Evolutionary conservation across 2,888 invertebrate genomes (phyloP), one percentile per base, ranked within the genome.

Genomic region (Branchinecta sandiegonensis): DNA sequence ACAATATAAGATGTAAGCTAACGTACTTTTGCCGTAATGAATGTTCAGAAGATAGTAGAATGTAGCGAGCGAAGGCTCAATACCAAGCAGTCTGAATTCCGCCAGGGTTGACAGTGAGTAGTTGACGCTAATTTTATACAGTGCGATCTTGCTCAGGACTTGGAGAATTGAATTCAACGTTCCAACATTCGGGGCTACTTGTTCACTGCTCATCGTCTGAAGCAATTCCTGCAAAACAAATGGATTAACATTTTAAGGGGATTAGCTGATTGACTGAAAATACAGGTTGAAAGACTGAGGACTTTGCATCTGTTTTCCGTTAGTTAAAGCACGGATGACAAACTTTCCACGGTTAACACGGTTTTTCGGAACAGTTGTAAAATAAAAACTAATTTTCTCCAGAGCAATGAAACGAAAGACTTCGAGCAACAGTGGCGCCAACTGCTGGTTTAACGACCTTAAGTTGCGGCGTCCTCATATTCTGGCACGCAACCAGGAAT

Each of bases 41-140:
- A 85, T 82, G 66, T 81, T 81, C 14, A 93, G 77, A 1, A 90
- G 74, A 74, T 85, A 85, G 76, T 86, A 86, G 79, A 89, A 94
- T 0, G 87, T 84, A 0, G 85, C 85, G 9, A 94, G 79, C 23
- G 85, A 85, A 0, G 91, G 91, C 74, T 86, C 81, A 46, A 94
- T 82, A 11, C 84, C 85, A 0, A 89, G 74, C 11, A 76, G 75
- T 72, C 80, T 84, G 76, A 89, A 88, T 76, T 89, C 88, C 3
- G 81, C 74, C 6, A 89, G 75, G 1, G 82, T 76, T 71, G 80
- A 78, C 0, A 84, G 75, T 7, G 81, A 78, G 14, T 80, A 76
- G 6, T 77, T 76, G 73, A 80, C 80, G 0, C 80, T 78, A 13
- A 77, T 77, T 8, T 72, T 71, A 69, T 71, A 73, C 14, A 76